Percentiles rank a stretch among this genome's conserved stretches.
These are phyloP conservation scores for Elegia similella DNA, from an alignment of 2,888 invertebrate species.

Conservation along the genomic window DNA sequence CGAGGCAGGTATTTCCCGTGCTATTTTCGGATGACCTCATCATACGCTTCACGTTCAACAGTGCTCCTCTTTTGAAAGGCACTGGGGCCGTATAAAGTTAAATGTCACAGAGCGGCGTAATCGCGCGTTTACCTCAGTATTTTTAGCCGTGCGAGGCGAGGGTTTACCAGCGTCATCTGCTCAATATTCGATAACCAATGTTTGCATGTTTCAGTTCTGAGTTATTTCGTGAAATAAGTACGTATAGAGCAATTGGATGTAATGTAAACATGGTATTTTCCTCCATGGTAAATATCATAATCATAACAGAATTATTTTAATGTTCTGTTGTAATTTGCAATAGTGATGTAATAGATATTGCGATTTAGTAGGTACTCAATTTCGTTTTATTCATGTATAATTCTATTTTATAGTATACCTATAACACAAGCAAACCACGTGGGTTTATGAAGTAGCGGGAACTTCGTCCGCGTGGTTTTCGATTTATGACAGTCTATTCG, in stretches of 20 bases:
- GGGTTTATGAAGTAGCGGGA: no score
- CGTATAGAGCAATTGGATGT: not conserved
- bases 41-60: slow-evolving; percentile 50
- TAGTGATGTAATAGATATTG: no score
- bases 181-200: not conserved
- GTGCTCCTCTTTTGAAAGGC: slow-evolving; percentile 49
- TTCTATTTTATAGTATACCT: no score
- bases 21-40: slow-evolving; percentile 63
- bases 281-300: no score
- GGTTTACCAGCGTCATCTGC: slow-evolving; percentile 19
- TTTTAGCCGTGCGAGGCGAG: slow-evolving; percentile 31
- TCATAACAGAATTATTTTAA: not conserved
- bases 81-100: slow-evolving; percentile 49
- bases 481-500: no score
- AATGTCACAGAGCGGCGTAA: slow-evolving; percentile 50
- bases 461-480: no score
- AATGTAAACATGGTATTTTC: slow-evolving; percentile 15
- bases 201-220: not conserved
- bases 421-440: no score
- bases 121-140: slow-evolving; percentile 37
- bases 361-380: no score
- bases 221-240: not conserved
- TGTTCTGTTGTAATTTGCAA: no score
- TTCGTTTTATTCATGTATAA: no score
- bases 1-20: slow-evolving; percentile 43